Conservation (phyloP, 2,797 vertebrate genomes). For the Okamejei kenojei region DNA sequence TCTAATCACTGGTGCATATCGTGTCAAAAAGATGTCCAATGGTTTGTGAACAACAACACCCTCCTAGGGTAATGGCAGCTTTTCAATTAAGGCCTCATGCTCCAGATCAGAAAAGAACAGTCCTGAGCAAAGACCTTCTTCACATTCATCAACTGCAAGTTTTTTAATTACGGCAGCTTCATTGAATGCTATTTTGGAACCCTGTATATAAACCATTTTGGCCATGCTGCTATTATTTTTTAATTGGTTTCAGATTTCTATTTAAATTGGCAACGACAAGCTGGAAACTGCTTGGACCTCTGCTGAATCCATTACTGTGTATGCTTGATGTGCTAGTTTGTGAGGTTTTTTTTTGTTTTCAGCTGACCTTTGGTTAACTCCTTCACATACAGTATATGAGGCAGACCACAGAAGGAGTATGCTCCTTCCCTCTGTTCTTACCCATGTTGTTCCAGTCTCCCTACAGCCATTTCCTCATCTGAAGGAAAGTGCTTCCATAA, state of each 20-base stretch:
- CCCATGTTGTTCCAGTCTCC: background rate
- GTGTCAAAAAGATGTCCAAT: background rate
- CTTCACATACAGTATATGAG: background rate
- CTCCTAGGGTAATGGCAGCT: background rate
- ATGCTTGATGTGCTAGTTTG: background rate
- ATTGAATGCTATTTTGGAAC: background rate
- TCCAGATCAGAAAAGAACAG: background rate
- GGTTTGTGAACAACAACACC: background rate
- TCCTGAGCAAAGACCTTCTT: background rate
- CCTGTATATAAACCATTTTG: background rate
- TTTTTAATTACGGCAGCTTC: background rate
- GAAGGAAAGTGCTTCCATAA: background rate
- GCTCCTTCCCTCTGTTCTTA: background rate
- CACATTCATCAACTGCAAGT: background rate
- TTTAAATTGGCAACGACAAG: conserved; percentile 7
- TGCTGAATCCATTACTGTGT: background rate
- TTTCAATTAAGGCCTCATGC: background rate
- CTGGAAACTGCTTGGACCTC: background rate
- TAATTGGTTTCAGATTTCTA: background rate
- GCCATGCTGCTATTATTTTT: background rate
- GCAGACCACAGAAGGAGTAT: background rate
- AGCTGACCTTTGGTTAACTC: background rate
- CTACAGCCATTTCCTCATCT: background rate
- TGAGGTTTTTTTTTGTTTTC: background rate
- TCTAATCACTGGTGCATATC: background rate